A percentile compares a stretch with the other conserved stretches of the same genome.
phyloP scores from a whole-genome alignment of 2,113 vertebrate genomes.

The Hydrolagus affinis region DNA sequence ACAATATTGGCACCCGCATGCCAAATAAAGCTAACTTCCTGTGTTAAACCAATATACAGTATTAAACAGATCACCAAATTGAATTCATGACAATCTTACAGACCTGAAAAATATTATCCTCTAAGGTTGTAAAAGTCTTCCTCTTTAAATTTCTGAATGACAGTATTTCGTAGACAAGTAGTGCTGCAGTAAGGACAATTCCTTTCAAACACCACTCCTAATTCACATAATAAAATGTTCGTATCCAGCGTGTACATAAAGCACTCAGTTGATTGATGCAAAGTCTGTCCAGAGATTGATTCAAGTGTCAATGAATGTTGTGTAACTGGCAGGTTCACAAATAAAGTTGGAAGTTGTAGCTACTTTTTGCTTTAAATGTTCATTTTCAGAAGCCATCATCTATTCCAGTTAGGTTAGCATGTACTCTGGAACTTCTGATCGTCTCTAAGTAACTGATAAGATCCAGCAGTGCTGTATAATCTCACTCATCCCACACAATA shows the following conservation, averaged over 20 bases:
- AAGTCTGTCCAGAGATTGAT: not conserved
- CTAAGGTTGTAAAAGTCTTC: too few relatives aligned
- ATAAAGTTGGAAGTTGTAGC: not conserved
- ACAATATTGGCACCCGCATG: too few relatives aligned
- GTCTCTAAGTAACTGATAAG: not conserved
- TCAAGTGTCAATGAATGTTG: too few relatives aligned
- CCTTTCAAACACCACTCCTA: conserved; percentile 78
- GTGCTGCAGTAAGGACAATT: conserved; percentile 70
- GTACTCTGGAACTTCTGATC: not conserved
- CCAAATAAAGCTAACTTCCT: too few relatives aligned
- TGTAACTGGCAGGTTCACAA: not conserved
- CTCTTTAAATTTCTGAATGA: too few relatives aligned
- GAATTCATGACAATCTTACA: too few relatives aligned
- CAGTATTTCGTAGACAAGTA: conserved; percentile 49
- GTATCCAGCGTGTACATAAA: too few relatives aligned
- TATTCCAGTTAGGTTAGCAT: not conserved
- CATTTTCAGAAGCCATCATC: not conserved
- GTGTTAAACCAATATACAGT: too few relatives aligned
- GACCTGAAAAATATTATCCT: too few relatives aligned
- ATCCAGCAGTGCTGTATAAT: not conserved
- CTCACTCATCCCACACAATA: not conserved
- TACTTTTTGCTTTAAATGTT: not conserved
- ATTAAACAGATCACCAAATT: too few relatives aligned
- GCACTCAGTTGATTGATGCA: not conserved
- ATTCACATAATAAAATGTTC: conserved; percentile 58